phyloP scores from a whole-genome alignment of 2,113 vertebrate species.

The Coracopsis vasa region DNA sequence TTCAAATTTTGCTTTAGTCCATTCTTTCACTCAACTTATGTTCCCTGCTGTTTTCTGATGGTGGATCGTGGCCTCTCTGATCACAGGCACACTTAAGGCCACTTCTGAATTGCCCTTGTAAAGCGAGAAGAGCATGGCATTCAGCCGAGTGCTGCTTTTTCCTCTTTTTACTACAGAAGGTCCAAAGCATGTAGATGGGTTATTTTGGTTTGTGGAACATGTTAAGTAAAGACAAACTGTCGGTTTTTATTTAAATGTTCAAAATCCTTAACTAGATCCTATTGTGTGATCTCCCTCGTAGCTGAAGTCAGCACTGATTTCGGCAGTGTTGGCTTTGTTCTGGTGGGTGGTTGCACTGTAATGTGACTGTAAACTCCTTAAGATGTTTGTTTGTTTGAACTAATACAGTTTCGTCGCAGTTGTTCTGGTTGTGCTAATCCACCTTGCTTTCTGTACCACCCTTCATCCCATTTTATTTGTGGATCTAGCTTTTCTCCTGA shows the following conservation, averaged over 20 bases:
- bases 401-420: not conserved
- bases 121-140: not conserved
- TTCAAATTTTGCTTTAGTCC: not conserved
- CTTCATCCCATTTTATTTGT: not conserved
- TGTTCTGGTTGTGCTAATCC: not conserved
- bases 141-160: not conserved
- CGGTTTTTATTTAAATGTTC: not conserved
- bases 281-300: not conserved
- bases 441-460: not conserved
- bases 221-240: not conserved
- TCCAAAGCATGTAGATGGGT: not conserved
- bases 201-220: not conserved
- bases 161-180: not conserved
- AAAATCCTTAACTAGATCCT: not conserved
- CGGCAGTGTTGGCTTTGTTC: not conserved
- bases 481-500: slow-evolving; percentile 89
- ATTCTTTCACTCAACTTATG: not conserved
- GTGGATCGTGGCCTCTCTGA: not conserved
- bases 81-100: not conserved
- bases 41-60: not conserved
- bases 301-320: not conserved
- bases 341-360: not conserved
- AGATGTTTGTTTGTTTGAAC: not conserved
- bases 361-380: not conserved
- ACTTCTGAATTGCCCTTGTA: not conserved